Evolutionary conservation across 2,888 invertebrate species (phyloP).

Genomic region (Portevinia maculata): DNA sequence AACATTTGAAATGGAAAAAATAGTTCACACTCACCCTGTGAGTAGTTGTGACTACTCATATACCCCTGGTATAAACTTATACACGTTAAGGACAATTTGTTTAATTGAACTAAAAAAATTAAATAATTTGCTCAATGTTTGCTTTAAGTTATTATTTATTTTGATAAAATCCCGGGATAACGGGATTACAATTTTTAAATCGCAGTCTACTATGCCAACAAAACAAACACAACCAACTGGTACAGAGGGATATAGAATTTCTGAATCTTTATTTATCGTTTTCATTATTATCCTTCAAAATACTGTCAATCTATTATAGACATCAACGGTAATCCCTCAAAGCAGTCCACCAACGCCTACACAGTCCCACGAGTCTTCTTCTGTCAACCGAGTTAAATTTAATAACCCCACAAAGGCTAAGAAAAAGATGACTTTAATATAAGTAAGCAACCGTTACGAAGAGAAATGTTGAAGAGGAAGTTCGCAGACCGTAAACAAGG

Average conservation of each 20-base stretch:
- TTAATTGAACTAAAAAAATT: too few relatives aligned
- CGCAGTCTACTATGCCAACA: too few relatives aligned
- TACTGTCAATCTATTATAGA: slow-evolving; percentile 39
- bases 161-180: too few relatives aligned
- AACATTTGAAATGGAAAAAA: too few relatives aligned
- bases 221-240: slow-evolving; percentile 2
- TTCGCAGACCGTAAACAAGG: slow-evolving; percentile 13
- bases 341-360: not conserved
- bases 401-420: slow-evolving; percentile 8
- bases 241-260: too few relatives aligned
- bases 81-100: too few relatives aligned
- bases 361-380: not conserved
- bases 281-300: not conserved
- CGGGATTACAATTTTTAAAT: too few relatives aligned
- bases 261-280: not conserved
- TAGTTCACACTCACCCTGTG: too few relatives aligned
- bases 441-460: slow-evolving; percentile 13
- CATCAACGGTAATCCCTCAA: slow-evolving; percentile 21
- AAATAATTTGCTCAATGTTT: too few relatives aligned
- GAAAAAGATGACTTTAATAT: slow-evolving; percentile 3
- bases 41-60: too few relatives aligned
- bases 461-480: slow-evolving; percentile 34
- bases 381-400: slow-evolving; percentile 14
- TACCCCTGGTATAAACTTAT: too few relatives aligned
- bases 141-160: too few relatives aligned